Percentiles rank a stretch among this genome's conserved stretches.
Evolutionary conservation across 2,113 vertebrate species (phyloP).

Genomic region (Eubucco bourcierii): DNA sequence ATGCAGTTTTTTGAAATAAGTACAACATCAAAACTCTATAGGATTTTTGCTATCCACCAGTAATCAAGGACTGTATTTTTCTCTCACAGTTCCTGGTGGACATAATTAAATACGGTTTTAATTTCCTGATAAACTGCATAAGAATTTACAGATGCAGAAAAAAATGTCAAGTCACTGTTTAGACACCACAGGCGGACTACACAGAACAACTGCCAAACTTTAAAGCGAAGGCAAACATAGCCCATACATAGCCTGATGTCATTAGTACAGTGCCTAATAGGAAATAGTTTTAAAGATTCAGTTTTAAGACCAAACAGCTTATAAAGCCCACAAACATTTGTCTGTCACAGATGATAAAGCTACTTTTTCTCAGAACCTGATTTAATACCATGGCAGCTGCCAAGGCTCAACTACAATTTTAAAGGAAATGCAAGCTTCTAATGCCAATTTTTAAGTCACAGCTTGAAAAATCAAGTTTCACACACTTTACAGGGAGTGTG

Average conservation of each 20-base stretch:
- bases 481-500: not conserved
- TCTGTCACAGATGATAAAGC: not conserved
- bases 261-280: not conserved
- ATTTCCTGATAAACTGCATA: not conserved
- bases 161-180: not conserved
- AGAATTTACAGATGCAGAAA: not conserved
- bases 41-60: not conserved
- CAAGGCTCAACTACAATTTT: conserved; percentile 1
- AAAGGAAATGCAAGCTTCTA: conserved; percentile 1
- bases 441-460: not conserved
- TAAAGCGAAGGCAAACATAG: not conserved
- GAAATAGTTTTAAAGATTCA: conserved; percentile 9
- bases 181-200: not conserved
- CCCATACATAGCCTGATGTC: not conserved
- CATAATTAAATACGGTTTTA: not conserved
- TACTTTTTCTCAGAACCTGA: conserved; percentile 28
- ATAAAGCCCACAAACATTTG: conserved; percentile 15
- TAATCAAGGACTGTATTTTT: not conserved
- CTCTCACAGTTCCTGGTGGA: not conserved
- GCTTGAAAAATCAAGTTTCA: not conserved
- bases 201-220: not conserved
- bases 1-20: not conserved
- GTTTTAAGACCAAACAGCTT: conserved; percentile 15
- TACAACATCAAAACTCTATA: not conserved
- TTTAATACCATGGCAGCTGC: conserved; percentile 13